Evolutionary conservation across 2,113 vertebrate species (phyloP).

Genomic region (Datnioides undecimradiatus): DNA sequence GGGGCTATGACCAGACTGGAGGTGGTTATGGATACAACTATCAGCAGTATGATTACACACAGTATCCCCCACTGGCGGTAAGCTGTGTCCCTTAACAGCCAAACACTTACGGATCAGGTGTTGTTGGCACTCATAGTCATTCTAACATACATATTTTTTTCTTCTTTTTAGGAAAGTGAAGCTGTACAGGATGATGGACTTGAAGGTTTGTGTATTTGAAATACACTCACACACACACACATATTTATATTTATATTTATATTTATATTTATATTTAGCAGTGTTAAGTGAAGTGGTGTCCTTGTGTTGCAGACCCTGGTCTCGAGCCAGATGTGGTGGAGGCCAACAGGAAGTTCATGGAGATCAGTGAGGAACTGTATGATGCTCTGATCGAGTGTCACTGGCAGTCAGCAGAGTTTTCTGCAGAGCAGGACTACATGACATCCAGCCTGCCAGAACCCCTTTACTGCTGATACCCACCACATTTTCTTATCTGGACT

Average conservation of each 20-base stretch:
- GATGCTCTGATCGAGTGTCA: conserved; percentile 91
- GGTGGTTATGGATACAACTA: conserved; percentile 91
- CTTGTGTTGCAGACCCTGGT: conserved; percentile 84
- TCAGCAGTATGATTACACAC: conserved; percentile 90
- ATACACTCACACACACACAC: no score
- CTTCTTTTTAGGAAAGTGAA: conserved; percentile 85
- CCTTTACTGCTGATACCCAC: conserved; percentile 55
- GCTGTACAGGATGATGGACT: conserved; percentile 88
- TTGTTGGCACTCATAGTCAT: background rate
- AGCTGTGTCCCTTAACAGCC: background rate
- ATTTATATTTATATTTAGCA: background rate
- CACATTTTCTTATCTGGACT: background rate
- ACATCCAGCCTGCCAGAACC: conserved; percentile 66
- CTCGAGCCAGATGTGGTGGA: conserved; percentile 89
- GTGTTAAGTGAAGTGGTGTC: no score
- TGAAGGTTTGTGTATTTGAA: conserved; percentile 93
- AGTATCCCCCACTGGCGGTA: conserved; percentile 90
- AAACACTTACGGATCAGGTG: background rate
- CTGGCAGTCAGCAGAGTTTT: conserved; percentile 90
- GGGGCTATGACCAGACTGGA: conserved; percentile 92
- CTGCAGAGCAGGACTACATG: conserved; percentile 82
- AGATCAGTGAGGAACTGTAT: conserved; percentile 93
- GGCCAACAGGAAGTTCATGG: conserved; percentile 92
- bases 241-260: background rate
- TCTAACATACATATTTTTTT: background rate